These are phyloP conservation scores for Microplitis demolitor DNA, from an alignment of 1,140 invertebrate species.

Conservation along the genomic window DNA sequence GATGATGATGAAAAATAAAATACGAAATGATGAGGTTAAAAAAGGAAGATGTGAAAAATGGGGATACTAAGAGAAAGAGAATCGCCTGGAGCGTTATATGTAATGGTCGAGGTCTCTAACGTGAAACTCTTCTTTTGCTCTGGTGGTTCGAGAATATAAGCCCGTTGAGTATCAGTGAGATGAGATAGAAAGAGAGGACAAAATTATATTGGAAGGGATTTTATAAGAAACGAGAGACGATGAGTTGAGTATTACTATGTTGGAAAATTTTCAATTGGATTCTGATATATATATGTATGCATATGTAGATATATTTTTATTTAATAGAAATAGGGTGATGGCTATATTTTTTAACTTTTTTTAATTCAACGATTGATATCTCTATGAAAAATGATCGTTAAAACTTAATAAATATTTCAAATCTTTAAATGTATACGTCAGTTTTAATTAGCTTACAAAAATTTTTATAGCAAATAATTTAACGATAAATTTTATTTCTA, in stretches of 20 bases:
- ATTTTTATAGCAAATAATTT: no score
- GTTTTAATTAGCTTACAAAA: no score
- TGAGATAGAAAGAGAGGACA: not conserved
- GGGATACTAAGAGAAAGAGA: constrained; percentile 55
- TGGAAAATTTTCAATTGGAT: constrained; percentile 49
- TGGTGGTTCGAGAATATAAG: constrained; percentile 32
- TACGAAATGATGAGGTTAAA: constrained; percentile 6
- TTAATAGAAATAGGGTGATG: no score
- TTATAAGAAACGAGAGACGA: not conserved
- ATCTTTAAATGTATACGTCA: no score
- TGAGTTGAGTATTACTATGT: constrained; percentile 4
- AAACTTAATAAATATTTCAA: no score
- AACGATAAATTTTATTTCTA: no score
- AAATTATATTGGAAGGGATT: no score
- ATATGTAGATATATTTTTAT: no score
- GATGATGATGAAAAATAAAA: not conserved
- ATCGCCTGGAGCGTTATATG: constrained; percentile 49
- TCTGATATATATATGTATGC: not conserved
- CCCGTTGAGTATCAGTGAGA: constrained; percentile 5
- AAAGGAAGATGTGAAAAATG: constrained; percentile 56
- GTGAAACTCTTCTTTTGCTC: constrained; percentile 14
- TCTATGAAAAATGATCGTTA: no score
- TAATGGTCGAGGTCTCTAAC: constrained; percentile 22
- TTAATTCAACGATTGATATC: no score
- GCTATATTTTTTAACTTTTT: no score